phyloP scores from a whole-genome alignment of 2,797 vertebrate species.

The Dromococcyx pavoninus region DNA sequence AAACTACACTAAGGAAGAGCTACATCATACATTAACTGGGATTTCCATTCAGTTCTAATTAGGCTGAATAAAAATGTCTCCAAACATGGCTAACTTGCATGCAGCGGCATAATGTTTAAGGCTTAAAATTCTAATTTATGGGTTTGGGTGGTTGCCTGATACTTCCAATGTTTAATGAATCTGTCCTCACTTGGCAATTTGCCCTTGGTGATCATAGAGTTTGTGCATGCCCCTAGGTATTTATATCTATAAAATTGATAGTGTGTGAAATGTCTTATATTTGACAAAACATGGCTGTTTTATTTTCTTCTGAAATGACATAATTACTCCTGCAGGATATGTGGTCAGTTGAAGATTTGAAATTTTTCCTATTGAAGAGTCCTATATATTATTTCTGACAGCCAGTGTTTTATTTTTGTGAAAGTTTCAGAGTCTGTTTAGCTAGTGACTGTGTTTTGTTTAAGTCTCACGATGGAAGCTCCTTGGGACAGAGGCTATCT shows the following conservation, averaged over 20 bases:
- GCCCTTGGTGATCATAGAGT: constrained; percentile 28
- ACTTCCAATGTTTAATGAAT: constrained; percentile 52
- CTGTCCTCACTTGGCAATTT: constrained; percentile 59
- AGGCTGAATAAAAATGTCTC: constrained; percentile 48
- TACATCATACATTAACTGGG: constrained; percentile 28
- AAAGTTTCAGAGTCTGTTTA: constrained; percentile 32
- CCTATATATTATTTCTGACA: constrained; percentile 53
- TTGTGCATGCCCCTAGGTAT: constrained; percentile 51
- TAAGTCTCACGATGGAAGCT: constrained; percentile 17
- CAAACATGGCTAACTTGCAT: constrained; percentile 35
- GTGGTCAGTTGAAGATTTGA: constrained; percentile 53
- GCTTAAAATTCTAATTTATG: constrained; percentile 58
- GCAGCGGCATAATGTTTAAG: constrained; percentile 3
- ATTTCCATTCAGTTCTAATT: constrained; percentile 58
- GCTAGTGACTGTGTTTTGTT: constrained; percentile 25
- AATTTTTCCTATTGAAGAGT: constrained; percentile 47
- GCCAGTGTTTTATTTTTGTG: constrained; percentile 37
- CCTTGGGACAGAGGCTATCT: not conserved
- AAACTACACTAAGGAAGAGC: not conserved
- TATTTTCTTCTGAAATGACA: constrained; percentile 60
- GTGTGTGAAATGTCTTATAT: constrained; percentile 58
- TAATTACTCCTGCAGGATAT: constrained; percentile 61
- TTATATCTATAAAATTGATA: constrained; percentile 63
- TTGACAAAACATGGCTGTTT: constrained; percentile 60
- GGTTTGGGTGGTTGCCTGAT: constrained; percentile 44